Evolutionary conservation across 2,888 invertebrate species (phyloP).

Genomic region (Clusia tigrina): DNA sequence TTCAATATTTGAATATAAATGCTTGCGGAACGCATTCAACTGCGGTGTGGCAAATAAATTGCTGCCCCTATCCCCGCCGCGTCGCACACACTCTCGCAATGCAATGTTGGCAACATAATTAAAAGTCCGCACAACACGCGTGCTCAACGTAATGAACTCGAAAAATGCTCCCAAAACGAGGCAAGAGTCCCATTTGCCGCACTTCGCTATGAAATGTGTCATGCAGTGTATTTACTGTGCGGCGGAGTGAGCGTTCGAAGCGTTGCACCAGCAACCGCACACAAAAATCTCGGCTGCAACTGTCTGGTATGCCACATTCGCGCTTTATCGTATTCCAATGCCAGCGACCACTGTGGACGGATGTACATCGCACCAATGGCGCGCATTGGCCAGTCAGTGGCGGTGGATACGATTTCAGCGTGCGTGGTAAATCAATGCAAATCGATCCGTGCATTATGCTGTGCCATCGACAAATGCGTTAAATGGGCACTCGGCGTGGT

Average conservation of each 20-base stretch:
- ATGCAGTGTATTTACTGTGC: not conserved
- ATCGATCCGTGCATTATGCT: not conserved
- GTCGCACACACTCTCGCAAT: not conserved
- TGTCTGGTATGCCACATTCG: slow-evolving; percentile 1
- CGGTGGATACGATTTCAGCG: not conserved
- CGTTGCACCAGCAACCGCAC: not conserved
- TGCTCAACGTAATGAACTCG: not conserved
- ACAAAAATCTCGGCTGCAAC: not conserved
- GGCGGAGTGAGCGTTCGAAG: not conserved
- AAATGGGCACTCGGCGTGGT: slow-evolving; percentile 10
- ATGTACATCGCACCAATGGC: not conserved
- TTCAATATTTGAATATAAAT: too few species aligned
- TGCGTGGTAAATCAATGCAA: not conserved
- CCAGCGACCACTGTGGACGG: too few species aligned
- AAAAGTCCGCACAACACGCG: not conserved
- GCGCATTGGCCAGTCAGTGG: not conserved
- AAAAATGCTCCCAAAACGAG: not conserved
- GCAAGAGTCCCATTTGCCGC: not conserved
- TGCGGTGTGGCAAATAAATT: too few species aligned
- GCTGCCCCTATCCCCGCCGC: not conserved
- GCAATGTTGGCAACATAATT: slow-evolving; percentile 2
- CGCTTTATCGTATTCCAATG: too few species aligned
- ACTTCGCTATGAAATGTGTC: not conserved
- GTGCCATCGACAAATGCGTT: slow-evolving; percentile 6
- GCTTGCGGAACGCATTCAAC: too few species aligned